Evolutionary conservation across 1,140 invertebrate genomes (phyloP), one percentile per base, ranked within the genome.

Genomic region (Drosophila nebulosa): DNA sequence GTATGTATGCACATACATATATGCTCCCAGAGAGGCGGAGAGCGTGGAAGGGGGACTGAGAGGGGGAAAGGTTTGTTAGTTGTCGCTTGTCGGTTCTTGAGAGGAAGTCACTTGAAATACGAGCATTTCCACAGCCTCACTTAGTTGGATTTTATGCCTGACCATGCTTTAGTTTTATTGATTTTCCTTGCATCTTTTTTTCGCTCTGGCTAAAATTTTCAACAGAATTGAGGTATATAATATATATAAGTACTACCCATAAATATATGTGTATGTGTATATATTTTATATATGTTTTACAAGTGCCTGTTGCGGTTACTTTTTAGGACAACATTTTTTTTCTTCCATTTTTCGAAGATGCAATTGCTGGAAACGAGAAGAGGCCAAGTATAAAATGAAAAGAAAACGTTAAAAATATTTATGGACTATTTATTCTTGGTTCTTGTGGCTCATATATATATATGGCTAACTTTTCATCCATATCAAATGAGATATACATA

Each of bases 81-180:
- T 39, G 30, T 21, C 70, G 53, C 62, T 74, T 70, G 32, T 63
- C 18, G 42, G 60, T 60, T 52, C 66, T 56, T 39, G 55, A 73
- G 46, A 60, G 65, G 78, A 16, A 67, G 58, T 21, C 63, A 66
- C 76, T 83, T 66, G 51, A 78, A 65, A 74, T 70, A 50, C 79
- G 59, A 83, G 79, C 52, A 26, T 9, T 56, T 26, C 56, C 42
- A 42, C 55, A 51, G 65, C 65, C 74, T 78, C 66, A 61, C 74
- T 78, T 70, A 61, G 68, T 27, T 39, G 62, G 46, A 53, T 83
- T 73, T 74, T 72, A 56, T 72, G 71, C 77, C 69, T 53, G 59
- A 60, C 70, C 68, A 70, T 77, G 69, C 66, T 74, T 86, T 79
- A 77, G 80, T 84, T 77, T 77, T 86, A 85, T 85, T 77, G 81